phyloP scores from a whole-genome alignment of 2,113 vertebrate genomes.

The Bothrops jararaca region DNA sequence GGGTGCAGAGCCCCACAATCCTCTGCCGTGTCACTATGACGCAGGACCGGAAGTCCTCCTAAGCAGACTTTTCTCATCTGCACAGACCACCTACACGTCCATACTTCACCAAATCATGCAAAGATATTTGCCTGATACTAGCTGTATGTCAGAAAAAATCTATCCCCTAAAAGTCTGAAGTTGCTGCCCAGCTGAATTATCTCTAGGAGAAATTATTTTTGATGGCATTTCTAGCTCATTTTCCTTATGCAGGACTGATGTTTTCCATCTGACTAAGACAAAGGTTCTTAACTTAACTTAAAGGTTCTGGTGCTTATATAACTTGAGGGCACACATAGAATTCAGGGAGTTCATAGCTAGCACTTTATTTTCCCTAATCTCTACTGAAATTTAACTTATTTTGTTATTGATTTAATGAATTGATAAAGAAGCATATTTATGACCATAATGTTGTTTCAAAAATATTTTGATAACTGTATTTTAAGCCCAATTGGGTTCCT shows the following conservation, averaged over 20 bases:
- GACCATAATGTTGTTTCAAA: too few species aligned
- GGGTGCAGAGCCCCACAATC: too few species aligned
- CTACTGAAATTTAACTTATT: too few species aligned
- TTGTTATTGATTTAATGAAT: too few species aligned
- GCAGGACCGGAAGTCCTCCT: too few species aligned
- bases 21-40: too few species aligned
- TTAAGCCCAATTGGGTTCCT: too few species aligned
- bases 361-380: too few species aligned
- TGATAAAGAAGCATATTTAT: too few species aligned
- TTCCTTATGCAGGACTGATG: neutral
- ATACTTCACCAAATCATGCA: neutral
- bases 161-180: neutral
- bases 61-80: neutral
- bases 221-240: neutral
- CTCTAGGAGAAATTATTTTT: neutral
- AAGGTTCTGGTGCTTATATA: neutral
- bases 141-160: neutral
- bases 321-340: too few species aligned
- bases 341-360: too few species aligned
- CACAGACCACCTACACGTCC: neutral
- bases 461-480: too few species aligned
- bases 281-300: neutral
- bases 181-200: neutral
- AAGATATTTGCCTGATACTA: neutral
- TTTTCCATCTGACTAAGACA: neutral